phyloP scores from a whole-genome alignment of 2,113 vertebrate species.

The Tachysurus vachellii region DNA sequence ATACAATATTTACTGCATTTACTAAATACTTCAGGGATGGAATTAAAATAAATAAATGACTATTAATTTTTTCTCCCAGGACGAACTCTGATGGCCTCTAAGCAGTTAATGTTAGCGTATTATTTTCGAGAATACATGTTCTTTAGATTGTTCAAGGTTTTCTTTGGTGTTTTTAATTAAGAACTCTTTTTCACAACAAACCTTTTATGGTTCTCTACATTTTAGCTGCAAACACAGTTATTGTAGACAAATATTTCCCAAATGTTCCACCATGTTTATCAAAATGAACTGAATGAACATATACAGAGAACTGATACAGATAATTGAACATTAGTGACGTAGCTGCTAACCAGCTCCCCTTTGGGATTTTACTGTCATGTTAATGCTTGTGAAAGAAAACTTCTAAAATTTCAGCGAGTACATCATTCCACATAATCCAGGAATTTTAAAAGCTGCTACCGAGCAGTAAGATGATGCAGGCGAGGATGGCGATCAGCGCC shows the following conservation, averaged over 20 bases:
- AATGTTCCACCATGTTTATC: not conserved
- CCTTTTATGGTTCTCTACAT: not conserved
- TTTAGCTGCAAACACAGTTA: not conserved
- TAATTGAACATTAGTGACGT: no score
- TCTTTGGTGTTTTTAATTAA: not conserved
- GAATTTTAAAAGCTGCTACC: slow-evolving; percentile 75
- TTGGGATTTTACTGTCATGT: not conserved
- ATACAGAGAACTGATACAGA: not conserved
- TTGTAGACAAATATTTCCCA: not conserved
- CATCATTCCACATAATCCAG: not conserved
- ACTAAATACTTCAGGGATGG: not conserved
- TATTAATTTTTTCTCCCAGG: not conserved
- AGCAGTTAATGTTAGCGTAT: not conserved
- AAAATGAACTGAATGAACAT: not conserved
- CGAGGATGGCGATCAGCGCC: slow-evolving; percentile 94
- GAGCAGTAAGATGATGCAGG: slow-evolving; percentile 92
- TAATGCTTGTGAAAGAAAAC: no score
- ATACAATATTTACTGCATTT: not conserved
- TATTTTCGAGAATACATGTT: not conserved
- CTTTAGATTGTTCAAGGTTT: not conserved
- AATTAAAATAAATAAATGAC: not conserved
- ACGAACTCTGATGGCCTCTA: not conserved
- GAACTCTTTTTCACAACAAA: not conserved
- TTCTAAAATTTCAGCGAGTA: not conserved
- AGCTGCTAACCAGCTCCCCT: not conserved